Evolutionary conservation across 2,797 vertebrate genomes (phyloP).

Genomic region (Eospalax fontanierii): DNA sequence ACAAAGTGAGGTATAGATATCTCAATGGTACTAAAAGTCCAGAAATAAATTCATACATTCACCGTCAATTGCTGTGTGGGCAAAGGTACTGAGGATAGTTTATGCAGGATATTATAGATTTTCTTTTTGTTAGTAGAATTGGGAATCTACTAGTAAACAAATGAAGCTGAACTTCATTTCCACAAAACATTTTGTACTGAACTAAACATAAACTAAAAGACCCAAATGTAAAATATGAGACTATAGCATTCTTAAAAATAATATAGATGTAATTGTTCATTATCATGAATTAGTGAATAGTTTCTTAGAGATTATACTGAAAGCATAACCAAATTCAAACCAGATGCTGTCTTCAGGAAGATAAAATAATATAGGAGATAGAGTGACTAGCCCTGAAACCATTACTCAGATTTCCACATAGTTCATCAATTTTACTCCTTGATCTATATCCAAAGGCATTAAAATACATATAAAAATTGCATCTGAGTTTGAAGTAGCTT

Average conservation of each 20-base stretch:
- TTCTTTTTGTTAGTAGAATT: neutral
- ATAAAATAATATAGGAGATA: too few relatives aligned
- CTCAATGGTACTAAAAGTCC: too few relatives aligned
- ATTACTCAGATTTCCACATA: neutral
- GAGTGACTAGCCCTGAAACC: neutral
- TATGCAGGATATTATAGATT: too few relatives aligned
- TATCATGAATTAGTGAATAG: neutral
- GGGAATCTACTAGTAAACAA: neutral
- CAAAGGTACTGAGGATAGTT: neutral
- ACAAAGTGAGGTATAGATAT: too few relatives aligned
- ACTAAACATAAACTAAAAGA: neutral
- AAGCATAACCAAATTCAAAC: neutral
- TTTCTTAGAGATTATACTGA: neutral
- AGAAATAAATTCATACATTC: too few relatives aligned
- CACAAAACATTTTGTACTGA: neutral
- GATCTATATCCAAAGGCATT: neutral
- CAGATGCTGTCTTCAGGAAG: neutral
- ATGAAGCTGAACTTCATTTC: neutral
- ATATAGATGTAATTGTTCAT: neutral
- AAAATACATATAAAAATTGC: neutral
- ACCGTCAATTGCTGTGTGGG: neutral
- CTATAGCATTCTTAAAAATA: neutral
- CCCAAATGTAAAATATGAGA: neutral
- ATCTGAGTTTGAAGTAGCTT: neutral
- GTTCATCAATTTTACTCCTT: neutral